Evolutionary conservation across 1,140 invertebrate genomes (phyloP), one percentile per base, ranked within the genome.

Genomic region (Temnothorax nylanderi): DNA sequence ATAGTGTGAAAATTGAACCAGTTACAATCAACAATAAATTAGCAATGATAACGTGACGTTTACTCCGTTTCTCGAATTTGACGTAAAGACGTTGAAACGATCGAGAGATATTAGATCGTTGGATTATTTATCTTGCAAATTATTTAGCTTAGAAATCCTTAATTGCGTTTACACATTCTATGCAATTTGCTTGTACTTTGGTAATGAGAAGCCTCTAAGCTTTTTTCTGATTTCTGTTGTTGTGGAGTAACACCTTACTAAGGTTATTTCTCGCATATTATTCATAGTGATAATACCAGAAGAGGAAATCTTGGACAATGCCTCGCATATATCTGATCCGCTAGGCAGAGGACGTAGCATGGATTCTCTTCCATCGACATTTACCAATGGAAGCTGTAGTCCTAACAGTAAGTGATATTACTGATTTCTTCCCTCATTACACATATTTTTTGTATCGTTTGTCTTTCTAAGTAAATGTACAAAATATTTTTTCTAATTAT

Each of bases 281-380:
- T 94, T 95, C 34, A 80, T 92, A 97, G 97, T 97, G 26, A 98
- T 98, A 85, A 98, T 98, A 86, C 96, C 97, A n/a, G 98, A 98
- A 90, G 97, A 98, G 75, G 96, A 97, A 90, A 92, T 95, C 44
- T 93, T 95, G 64, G 96, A 96, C 26, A 95, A 94, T 77, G 94
- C 95, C 51, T 96, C 95, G 4, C 96, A 96, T 77, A 92, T 95
- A 65, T 96, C 96, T 56, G 96, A 97, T 87, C 96, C 96, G 10
- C 96, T 97, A 94, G 94, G 97, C 90, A 96, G 97, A 93, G 97
- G 97, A 18, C 96, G 97, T 82, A 98, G 98, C 87, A 97, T 98
- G 97, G 98, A 99, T 95, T 98, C 98, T 0, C 97, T 99, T 90
- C 97, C 98, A 60, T 98, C 98, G 58, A 97, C 97, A 16, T 98